phyloP scores from a whole-genome alignment of 2,888 invertebrate genomes.

The Pristionchus arcanus region DNA sequence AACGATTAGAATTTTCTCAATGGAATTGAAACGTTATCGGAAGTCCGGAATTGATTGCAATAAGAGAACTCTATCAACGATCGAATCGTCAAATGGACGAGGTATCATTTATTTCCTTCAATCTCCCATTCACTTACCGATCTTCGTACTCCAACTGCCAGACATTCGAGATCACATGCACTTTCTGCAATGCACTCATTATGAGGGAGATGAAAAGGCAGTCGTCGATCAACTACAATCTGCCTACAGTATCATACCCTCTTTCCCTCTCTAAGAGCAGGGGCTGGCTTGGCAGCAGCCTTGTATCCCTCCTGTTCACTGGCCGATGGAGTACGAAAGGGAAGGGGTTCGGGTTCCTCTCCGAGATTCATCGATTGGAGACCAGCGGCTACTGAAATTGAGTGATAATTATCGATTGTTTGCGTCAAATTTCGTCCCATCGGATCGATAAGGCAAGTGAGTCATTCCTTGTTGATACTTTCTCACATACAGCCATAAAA shows the following conservation, averaged over 20 bases:
- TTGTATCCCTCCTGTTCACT: constrained; percentile 48
- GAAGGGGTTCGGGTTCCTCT: background rate
- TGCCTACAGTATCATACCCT: background rate
- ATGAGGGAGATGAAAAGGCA: background rate
- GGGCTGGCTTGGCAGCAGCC: constrained; percentile 22
- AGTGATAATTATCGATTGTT: background rate
- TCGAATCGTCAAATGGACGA: background rate
- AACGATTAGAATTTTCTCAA: too few relatives aligned
- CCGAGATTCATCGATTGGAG: constrained; percentile 7
- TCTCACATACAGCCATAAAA: background rate
- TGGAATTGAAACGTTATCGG: too few relatives aligned
- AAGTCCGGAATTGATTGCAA: too few relatives aligned
- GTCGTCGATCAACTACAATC: background rate
- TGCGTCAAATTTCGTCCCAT: background rate
- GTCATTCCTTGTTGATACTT: background rate
- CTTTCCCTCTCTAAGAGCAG: constrained; percentile 26
- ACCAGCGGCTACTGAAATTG: background rate
- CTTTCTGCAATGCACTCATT: background rate
- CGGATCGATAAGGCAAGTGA: background rate
- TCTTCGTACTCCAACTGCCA: constrained; percentile 46
- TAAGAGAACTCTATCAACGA: too few relatives aligned
- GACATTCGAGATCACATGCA: constrained; percentile 27
- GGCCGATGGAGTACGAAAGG: background rate
- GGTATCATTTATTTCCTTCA: background rate
- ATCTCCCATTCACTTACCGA: constrained; percentile 4